A percentile compares a stretch with the other conserved stretches of the same genome.
phyloP scores from a whole-genome alignment of 2,888 invertebrate genomes.

The Ischnura elegans region DNA sequence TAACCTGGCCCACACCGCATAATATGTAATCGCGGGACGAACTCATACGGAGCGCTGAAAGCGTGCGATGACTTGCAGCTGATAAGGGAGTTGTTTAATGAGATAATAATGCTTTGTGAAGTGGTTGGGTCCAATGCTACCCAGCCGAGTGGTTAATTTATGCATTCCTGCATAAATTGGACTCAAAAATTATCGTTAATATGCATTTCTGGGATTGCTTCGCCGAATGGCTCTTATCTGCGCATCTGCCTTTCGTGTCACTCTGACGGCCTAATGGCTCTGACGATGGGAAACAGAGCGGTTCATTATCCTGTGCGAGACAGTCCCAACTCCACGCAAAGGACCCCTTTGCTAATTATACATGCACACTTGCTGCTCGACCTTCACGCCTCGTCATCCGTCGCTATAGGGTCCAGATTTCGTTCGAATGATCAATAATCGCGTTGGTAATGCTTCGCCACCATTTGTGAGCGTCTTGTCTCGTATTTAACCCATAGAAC shows the following conservation, averaged over 20 bases:
- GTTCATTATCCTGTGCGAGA: too few relatives aligned
- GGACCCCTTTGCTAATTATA: too few relatives aligned
- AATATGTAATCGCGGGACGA: neutral
- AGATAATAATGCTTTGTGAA: slow-evolving; percentile 31
- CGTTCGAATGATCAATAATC: too few relatives aligned
- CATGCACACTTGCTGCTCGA: too few relatives aligned
- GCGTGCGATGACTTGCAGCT: slow-evolving; percentile 15
- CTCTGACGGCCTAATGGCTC: too few relatives aligned
- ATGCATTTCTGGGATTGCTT: slow-evolving; percentile 27
- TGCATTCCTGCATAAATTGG: slow-evolving; percentile 29
- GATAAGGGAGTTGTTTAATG: neutral
- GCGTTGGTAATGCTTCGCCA: too few relatives aligned
- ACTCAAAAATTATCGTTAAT: neutral
- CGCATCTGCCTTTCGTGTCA: neutral
- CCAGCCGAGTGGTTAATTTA: slow-evolving; percentile 1
- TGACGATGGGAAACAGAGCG: too few relatives aligned
- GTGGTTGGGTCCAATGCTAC: neutral
- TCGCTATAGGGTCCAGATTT: too few relatives aligned
- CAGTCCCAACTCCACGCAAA: too few relatives aligned
- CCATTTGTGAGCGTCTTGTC: too few relatives aligned
- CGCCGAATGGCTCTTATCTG: neutral
- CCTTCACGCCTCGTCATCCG: too few relatives aligned
- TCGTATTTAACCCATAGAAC: too few relatives aligned
- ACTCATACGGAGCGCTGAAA: neutral
- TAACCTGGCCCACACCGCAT: neutral